These are phyloP conservation scores for Synergus gifuensis DNA, from an alignment of 2,888 invertebrate species.

Conservation along the genomic window DNA sequence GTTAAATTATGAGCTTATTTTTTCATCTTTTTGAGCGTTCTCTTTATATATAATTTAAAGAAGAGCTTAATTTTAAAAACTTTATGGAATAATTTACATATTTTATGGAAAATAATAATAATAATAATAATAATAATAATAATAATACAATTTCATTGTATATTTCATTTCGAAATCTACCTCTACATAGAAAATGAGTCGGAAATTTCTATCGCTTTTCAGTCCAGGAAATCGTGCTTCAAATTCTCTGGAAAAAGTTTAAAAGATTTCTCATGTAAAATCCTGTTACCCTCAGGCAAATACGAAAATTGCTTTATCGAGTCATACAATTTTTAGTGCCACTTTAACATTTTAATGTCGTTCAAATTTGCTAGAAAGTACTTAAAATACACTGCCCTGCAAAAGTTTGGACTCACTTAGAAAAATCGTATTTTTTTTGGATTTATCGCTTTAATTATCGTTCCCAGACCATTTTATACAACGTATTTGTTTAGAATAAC, in stretches of 20 bases:
- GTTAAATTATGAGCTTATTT: too few relatives aligned
- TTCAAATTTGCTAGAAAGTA: not conserved
- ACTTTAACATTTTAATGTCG: not conserved
- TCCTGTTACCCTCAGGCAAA: not conserved
- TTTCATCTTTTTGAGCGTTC: too few relatives aligned
- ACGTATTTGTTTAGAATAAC: too few relatives aligned
- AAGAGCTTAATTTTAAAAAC: not conserved
- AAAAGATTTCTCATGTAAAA: conserved; percentile 16
- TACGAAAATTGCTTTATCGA: not conserved
- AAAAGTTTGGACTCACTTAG: too few relatives aligned
- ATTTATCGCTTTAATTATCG: too few relatives aligned
- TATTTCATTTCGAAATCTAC: not conserved
- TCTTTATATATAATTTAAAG: too few relatives aligned
- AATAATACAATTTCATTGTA: not conserved
- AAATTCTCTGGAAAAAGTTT: not conserved
- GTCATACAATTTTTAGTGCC: not conserved
- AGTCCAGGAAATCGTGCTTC: conserved; percentile 1
- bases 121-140: too few relatives aligned
- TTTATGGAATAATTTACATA: not conserved
- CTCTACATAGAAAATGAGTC: not conserved
- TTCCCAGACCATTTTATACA: too few relatives aligned
- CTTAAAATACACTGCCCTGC: not conserved
- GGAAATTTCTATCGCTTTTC: not conserved
- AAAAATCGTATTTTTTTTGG: too few relatives aligned
- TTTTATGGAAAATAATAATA: too few relatives aligned